Evolutionary conservation across 2,113 vertebrate species (phyloP).

Genomic region (Thamnophis sirtalis): DNA sequence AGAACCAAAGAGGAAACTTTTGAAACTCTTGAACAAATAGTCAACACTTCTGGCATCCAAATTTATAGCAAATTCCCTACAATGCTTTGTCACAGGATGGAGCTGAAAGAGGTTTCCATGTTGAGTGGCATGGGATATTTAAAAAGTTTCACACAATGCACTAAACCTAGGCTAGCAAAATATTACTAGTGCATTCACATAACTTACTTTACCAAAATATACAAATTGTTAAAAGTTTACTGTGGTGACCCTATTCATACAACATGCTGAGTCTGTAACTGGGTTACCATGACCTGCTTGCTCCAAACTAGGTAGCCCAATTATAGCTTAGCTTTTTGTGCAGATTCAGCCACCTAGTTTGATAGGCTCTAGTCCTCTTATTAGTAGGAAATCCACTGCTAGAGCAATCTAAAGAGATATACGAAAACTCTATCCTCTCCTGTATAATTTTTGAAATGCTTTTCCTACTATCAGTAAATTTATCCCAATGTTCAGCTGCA

Average conservation of each 20-base stretch:
- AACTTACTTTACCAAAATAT: neutral
- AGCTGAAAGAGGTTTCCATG: neutral
- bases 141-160: no score
- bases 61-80: neutral
- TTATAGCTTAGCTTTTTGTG: neutral
- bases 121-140: neutral
- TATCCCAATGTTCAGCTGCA: neutral
- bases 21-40: neutral
- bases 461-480: neutral
- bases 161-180: neutral
- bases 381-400: neutral
- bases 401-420: neutral
- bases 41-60: neutral
- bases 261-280: neutral
- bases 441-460: neutral
- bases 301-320: neutral
- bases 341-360: neutral
- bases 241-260: neutral
- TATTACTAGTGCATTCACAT: neutral
- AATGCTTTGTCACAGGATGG: neutral
- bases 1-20: slow-evolving; percentile 17
- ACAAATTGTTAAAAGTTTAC: neutral
- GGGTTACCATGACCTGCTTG: neutral
- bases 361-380: neutral
- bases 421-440: neutral